Conservation (phyloP, 2,888 invertebrate genomes). For the Teinopalpus imperialis region DNA sequence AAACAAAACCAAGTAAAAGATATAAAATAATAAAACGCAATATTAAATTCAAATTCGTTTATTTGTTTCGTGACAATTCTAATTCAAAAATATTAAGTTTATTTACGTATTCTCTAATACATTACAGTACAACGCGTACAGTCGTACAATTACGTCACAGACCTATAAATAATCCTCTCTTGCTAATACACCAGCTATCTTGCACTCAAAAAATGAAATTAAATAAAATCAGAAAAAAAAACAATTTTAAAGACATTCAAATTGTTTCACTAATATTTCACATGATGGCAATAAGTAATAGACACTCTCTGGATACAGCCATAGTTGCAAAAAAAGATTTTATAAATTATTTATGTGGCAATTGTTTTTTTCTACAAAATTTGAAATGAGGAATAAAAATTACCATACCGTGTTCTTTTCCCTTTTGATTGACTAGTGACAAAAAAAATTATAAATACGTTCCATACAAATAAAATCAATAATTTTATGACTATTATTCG, state of each 20-base stretch:
- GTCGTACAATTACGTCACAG: conserved; percentile 33
- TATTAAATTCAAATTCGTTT: conserved; percentile 43
- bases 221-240: background rate
- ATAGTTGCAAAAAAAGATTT: too few relatives aligned
- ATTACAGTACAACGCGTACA: conserved; percentile 40
- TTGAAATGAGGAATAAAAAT: background rate
- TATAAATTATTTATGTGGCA: too few relatives aligned
- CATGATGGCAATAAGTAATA: background rate
- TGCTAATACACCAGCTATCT: too few relatives aligned
- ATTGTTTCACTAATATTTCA: too few relatives aligned
- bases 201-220: too few relatives aligned
- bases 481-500: too few relatives aligned
- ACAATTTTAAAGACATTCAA: background rate
- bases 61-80: conserved; percentile 45
- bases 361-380: too few relatives aligned
- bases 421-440: too few relatives aligned
- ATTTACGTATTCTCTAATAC: conserved; percentile 58
- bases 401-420: too few relatives aligned
- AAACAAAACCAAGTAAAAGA: background rate
- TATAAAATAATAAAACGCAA: conserved; percentile 24
- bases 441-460: too few relatives aligned
- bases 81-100: conserved; percentile 44
- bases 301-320: background rate
- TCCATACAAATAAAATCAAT: too few relatives aligned
- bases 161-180: conserved; percentile 33